A percentile compares a stretch with the other conserved stretches of the same genome.
Conservation (phyloP, 2,113 vertebrate species). For the Leucopsar rothschildi region DNA sequence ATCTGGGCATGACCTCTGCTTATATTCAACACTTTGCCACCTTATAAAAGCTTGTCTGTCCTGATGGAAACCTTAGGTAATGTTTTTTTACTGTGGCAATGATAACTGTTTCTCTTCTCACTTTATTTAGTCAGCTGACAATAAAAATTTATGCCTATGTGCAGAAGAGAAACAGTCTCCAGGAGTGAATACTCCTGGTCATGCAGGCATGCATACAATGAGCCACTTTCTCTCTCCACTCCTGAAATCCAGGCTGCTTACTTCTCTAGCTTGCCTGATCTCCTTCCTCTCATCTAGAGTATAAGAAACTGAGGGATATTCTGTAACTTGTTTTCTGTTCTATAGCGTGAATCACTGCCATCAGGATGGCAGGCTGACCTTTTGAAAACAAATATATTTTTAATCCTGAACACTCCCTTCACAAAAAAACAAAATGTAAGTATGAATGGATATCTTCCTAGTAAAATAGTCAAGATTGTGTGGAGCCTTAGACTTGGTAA, state of each 20-base stretch:
- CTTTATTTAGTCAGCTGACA: neutral
- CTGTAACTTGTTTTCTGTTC: constrained; percentile 50
- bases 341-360: constrained; percentile 58
- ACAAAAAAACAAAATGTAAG: constrained; percentile 54
- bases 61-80: neutral
- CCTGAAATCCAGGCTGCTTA: constrained; percentile 38
- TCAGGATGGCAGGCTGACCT: constrained; percentile 59
- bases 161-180: neutral
- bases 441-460: constrained; percentile 43
- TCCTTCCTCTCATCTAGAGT: neutral
- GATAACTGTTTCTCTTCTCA: neutral
- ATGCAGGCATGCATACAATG: neutral
- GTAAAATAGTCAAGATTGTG: constrained; percentile 39
- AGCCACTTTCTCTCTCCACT: neutral
- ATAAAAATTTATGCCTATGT: neutral
- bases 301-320: constrained; percentile 25
- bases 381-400: constrained; percentile 55
- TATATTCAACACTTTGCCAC: neutral
- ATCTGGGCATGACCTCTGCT: neutral
- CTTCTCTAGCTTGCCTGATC: constrained; percentile 20
- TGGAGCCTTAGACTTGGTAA: constrained; percentile 24
- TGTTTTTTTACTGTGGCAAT: neutral
- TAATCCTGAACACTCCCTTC: constrained; percentile 36
- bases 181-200: neutral
- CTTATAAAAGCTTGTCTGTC: neutral